Percentiles rank a stretch among this genome's conserved stretches.
Conservation (phyloP, 2,888 invertebrate genomes). For the Hartigia nigra region DNA sequence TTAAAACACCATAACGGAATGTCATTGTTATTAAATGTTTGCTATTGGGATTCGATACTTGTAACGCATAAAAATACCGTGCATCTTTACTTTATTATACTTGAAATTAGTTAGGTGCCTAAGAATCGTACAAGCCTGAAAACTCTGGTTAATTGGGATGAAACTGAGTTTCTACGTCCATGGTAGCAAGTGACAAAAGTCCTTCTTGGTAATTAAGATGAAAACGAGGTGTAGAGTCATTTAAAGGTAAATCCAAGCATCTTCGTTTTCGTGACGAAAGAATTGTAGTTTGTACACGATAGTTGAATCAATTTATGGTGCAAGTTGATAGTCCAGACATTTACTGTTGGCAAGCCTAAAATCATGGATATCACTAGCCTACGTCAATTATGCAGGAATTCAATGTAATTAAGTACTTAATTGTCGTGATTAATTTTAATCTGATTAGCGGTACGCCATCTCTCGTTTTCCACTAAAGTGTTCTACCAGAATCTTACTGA, state of each 20-base stretch:
- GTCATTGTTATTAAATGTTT: neutral
- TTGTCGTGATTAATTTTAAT: constrained; percentile 42
- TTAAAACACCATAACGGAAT: neutral
- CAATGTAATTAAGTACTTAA: constrained; percentile 41
- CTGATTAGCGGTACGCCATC: constrained; percentile 32
- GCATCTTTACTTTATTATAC: neutral
- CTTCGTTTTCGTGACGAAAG: neutral
- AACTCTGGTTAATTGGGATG: neutral
- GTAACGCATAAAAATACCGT: neutral
- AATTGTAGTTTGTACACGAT: neutral
- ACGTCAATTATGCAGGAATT: constrained; percentile 39
- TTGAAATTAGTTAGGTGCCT: neutral
- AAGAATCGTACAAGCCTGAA: neutral
- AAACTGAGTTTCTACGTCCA: neutral
- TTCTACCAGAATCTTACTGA: neutral
- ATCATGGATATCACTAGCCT: neutral
- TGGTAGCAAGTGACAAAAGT: neutral
- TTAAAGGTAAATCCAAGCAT: neutral
- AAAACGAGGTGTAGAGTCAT: neutral
- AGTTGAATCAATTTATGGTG: neutral
- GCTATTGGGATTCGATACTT: neutral
- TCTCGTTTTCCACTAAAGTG: constrained; percentile 9
- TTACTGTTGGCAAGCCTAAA: neutral
- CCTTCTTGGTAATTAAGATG: neutral
- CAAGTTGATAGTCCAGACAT: neutral